phyloP scores from a whole-genome alignment of 2,113 vertebrate species.

The Hipposideros armiger region DNA sequence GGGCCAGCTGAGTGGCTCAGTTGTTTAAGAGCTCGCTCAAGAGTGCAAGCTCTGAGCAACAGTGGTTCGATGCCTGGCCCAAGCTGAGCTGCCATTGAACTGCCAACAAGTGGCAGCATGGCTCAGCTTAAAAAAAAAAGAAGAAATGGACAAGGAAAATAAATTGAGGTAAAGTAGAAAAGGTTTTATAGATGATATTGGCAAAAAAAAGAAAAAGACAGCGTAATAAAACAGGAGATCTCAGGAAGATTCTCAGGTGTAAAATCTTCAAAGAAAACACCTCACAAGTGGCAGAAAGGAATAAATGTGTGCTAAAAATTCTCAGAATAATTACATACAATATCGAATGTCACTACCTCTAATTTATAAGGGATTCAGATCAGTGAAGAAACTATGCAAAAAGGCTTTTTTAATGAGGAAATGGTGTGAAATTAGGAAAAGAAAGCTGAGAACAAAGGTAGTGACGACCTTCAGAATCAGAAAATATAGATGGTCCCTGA shows the following conservation, averaged over 20 bases:
- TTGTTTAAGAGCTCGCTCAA: too few relatives aligned
- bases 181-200: slow-evolving; percentile 45
- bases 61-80: too few relatives aligned
- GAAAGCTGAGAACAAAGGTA: not conserved
- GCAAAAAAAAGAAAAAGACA: slow-evolving; percentile 41
- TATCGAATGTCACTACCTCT: not conserved
- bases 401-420: not conserved
- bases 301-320: not conserved
- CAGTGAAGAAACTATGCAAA: not conserved
- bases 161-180: slow-evolving; percentile 54
- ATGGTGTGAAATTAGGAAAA: slow-evolving; percentile 32
- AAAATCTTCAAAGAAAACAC: slow-evolving; percentile 15
- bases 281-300: not conserved
- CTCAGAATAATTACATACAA: not conserved
- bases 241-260: slow-evolving; percentile 19
- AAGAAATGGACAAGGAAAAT: slow-evolving; percentile 39
- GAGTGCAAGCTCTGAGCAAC: too few relatives aligned
- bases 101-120: too few relatives aligned
- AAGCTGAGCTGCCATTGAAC: too few relatives aligned
- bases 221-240: slow-evolving; percentile 44
- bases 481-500: not conserved
- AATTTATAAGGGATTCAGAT: not conserved
- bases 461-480: not conserved
- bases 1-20: too few relatives aligned
- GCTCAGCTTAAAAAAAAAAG: too few relatives aligned